Percentiles rank a stretch among this genome's conserved stretches.
Conservation (phyloP, 2,113 vertebrate species). For the Poeciliopsis occidentalis region DNA sequence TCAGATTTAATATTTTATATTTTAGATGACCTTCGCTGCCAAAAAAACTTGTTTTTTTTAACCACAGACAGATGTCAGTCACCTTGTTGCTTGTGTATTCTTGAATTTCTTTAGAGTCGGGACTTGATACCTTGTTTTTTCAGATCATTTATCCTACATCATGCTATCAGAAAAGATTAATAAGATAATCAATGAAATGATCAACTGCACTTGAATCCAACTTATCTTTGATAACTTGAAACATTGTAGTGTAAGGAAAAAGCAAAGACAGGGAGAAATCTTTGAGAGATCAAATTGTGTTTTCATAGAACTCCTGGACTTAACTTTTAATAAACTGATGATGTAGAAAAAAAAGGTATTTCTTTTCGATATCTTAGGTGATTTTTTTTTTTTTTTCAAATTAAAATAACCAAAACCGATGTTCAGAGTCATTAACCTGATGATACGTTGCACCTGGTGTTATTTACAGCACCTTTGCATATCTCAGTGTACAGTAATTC, state of each 20-base stretch:
- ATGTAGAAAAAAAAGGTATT: not conserved
- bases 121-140: too few species aligned
- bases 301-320: not conserved
- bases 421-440: not conserved
- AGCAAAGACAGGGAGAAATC: not conserved
- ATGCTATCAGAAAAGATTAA: too few species aligned
- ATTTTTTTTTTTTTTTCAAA: not conserved
- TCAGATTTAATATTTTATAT: too few species aligned
- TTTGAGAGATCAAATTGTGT: not conserved
- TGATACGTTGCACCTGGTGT: not conserved
- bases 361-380: not conserved
- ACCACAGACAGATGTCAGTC: too few species aligned
- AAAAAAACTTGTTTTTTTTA: too few species aligned
- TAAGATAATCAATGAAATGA: not conserved
- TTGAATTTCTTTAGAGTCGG: too few species aligned
- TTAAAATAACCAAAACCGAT: not conserved
- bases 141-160: too few species aligned
- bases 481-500: conserved; percentile 19
- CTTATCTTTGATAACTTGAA: not conserved
- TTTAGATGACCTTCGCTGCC: too few species aligned
- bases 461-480: conserved; percentile 11
- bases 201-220: not conserved
- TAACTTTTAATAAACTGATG: not conserved
- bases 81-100: too few species aligned
- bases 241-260: not conserved